A percentile compares a stretch with the other conserved stretches of the same genome.
Evolutionary conservation across 1,140 invertebrate species (phyloP).

Genomic region (Sitobion miscanthi): DNA sequence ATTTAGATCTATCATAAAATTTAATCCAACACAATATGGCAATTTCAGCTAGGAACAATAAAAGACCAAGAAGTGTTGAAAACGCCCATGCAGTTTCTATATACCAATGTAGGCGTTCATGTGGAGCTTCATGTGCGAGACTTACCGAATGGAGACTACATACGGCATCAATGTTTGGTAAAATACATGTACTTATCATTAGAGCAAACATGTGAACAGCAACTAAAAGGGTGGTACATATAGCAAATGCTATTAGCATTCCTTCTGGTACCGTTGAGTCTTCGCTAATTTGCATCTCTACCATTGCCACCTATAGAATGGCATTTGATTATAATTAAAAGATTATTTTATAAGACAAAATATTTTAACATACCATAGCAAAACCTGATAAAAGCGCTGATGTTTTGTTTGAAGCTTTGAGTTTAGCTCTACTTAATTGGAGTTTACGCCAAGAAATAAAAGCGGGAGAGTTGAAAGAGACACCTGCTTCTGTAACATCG

Average conservation of each 20-base stretch:
- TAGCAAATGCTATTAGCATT: constrained; percentile 90
- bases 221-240: constrained; percentile 94
- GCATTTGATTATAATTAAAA: neutral
- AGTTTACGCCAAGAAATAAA: constrained; percentile 90
- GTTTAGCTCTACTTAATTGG: constrained; percentile 89
- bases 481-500: constrained; percentile 66
- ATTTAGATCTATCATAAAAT: constrained; percentile 75
- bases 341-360: constrained; percentile 36
- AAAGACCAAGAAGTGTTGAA: constrained; percentile 90
- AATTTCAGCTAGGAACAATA: constrained; percentile 93
- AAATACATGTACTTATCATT: constrained; percentile 99
- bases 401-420: constrained; percentile 96
- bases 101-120: constrained; percentile 88
- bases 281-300: constrained; percentile 87
- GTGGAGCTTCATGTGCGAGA: constrained; percentile 84
- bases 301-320: constrained; percentile 87
- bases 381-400: constrained; percentile 95
- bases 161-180: constrained; percentile 91
- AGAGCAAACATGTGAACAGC: constrained; percentile 97
- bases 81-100: constrained; percentile 98
- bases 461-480: constrained; percentile 74
- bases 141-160: constrained; percentile 85
- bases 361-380: constrained; percentile 82
- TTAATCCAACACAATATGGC: constrained; percentile 95
- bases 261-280: constrained; percentile 75